Percentiles rank a stretch among this genome's conserved stretches.
Conservation (phyloP, 2,888 invertebrate species). For the Eristalis pertinax region DNA sequence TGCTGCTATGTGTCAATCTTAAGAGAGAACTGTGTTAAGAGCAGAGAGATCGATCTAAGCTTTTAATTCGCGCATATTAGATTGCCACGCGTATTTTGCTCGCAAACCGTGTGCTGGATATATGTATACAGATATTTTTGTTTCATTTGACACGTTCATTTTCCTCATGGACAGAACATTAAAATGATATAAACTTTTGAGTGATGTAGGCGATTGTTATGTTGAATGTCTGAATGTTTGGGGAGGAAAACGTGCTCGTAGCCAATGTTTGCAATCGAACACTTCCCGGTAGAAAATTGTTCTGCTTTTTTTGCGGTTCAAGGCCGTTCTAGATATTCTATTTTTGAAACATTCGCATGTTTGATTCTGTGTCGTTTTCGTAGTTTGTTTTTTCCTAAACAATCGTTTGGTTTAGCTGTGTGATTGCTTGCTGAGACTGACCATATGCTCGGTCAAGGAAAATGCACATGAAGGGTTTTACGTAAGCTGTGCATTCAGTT, state of each 20-base stretch:
- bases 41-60: background rate
- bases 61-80: background rate
- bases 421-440: background rate
- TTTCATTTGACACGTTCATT: background rate
- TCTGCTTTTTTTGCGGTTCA: background rate
- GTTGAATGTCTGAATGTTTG: background rate
- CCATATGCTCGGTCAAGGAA: background rate
- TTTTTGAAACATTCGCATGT: background rate
- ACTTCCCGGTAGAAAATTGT: background rate
- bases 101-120: background rate
- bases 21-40: background rate
- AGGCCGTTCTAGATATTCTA: background rate
- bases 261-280: background rate
- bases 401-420: background rate
- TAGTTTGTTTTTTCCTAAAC: background rate
- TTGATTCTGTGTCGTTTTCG: background rate
- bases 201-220: background rate
- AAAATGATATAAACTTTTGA: background rate
- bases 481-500: background rate
- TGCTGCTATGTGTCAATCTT: background rate
- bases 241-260: background rate
- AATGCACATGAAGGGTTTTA: background rate
- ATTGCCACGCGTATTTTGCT: background rate
- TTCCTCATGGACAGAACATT: background rate
- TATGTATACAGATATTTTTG: background rate